Evolutionary conservation across 1,140 invertebrate genomes (phyloP), one percentile per base, ranked within the genome.

Genomic region (Drosophila aff.): DNA sequence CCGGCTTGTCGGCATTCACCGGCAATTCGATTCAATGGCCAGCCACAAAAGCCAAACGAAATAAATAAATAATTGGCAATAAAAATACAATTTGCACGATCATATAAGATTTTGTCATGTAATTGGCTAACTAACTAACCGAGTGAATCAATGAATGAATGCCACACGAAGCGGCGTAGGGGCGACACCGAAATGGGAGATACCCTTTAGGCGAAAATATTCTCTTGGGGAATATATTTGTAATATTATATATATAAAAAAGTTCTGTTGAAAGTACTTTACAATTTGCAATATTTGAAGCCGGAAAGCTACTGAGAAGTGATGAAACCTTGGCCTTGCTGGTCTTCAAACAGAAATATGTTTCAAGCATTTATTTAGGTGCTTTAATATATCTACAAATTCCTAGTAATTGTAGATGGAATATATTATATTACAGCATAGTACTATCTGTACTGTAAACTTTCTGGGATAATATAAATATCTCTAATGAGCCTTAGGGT

Each of bases 21-120:
- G 67, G 67, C 67, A 18, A 72, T 67, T 67, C 64, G 47, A 62
- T 73, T 73, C 67, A 64, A 75, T 57, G 8, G 52, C 40, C 33
- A 68, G 53, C 44, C 66, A 78, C 74, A 62, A 78, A 77, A 71
- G 79, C 82, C 80, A 85, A 85, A 71, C 83, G 77, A 83, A 89
- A 84, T 84, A 89, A 89, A 89, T 89, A 89, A 89, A 89, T 89
- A 89, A 89, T 89, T 89, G 84, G 74, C 84, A 89, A 89, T 90
- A 84, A 90, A 87, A 89, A 89, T 89, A 84, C 84, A 89, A 89
- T 89, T 89, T 89, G 84, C 85, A 90, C 84, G 84, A 89, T 89
- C 84, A 81, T 84, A 90, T 84, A 84, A 72, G 81, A 81, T 69
- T 78, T 78, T 77, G 64, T 41, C 41, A 68, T 77, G 55, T 78